Base-by-base conservation (phyloP, 2,888 invertebrate species). In the Piscicola geometra region DNA sequence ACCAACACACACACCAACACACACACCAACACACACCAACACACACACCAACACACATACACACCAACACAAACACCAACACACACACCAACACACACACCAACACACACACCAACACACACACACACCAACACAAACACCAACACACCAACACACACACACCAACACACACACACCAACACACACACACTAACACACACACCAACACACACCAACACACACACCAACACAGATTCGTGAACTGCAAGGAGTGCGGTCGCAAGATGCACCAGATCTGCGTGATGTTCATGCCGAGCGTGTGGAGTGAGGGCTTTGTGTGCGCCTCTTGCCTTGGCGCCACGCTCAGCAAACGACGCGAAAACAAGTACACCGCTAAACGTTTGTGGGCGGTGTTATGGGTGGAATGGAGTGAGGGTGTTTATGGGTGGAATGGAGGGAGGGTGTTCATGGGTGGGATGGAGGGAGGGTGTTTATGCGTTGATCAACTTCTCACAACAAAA, bases 191-290 rank as follows among this genome's bases (percentile, higher is more conserved):
- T 12, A 64, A 12, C 30, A 18, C n/a, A 64, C 33, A 67, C 25
- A 28, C 30, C 30, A 3, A 64, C 25, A 64, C 3, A 3, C 25
- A 64, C 21, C 5, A 2, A 5, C 5, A 21, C 21, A 5, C 3
- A 5, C 12, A 5, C 60, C 25, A 25, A 3, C 60, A 15, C 80
- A 84, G 83, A 30, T 96, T 97, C 86, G 94, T 98, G 75, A 90
- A 93, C 81, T 99, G 99, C 86, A 90, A 90, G 83, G 96, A 96
- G 83, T 99, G 99, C 87, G 94, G 95, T 32, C 89, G 99, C 78
- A 97, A 97, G 86, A 91, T 97, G 84, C 99, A 99, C 87, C 93
- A 95, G 86, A 97, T 99, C 81, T 99, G 99, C 87, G 96, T 94
- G 75, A 89, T 98, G 78, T 94, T 98, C 88, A 90, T 94, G 88